Percentiles rank a stretch among this genome's conserved stretches.
Conservation (phyloP, 2,797 vertebrate species). For the Numenius phaeopus region DNA sequence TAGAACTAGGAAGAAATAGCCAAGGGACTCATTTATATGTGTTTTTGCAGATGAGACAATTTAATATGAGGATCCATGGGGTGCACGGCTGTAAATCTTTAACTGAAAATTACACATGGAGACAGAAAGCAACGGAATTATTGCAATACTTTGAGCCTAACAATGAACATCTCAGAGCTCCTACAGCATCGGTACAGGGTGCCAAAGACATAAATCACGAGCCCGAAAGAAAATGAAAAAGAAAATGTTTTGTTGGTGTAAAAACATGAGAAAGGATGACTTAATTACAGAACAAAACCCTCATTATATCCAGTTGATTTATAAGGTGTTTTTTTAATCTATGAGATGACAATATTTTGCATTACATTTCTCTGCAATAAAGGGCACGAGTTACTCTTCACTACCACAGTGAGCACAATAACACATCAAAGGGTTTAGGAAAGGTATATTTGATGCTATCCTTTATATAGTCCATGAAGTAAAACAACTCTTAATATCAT, state of each 20-base stretch:
- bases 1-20: not conserved
- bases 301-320: conserved; percentile 51
- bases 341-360: conserved; percentile 19
- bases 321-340: conserved; percentile 26
- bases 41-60: conserved; percentile 71
- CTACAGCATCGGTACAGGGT: conserved; percentile 22
- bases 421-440: not conserved
- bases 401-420: not conserved
- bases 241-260: conserved; percentile 61
- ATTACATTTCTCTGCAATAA: conserved; percentile 35
- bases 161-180: conserved; percentile 53
- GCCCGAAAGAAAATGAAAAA: conserved; percentile 46
- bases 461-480: not conserved
- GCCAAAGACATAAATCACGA: conserved; percentile 71
- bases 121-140: conserved; percentile 51
- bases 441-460: not conserved
- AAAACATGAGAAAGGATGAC: conserved; percentile 62
- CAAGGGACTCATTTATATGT: conserved; percentile 62
- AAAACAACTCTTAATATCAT: not conserved
- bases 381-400: not conserved
- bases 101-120: conserved; percentile 70
- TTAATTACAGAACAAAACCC: conserved; percentile 58
- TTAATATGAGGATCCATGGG: conserved; percentile 65
- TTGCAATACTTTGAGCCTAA: conserved; percentile 63
- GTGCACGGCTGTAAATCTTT: conserved; percentile 69